Evolutionary conservation across 64 coral and sea anemone species (phyloP), one percentile per base, ranked within the genome.

Genomic region (Acropora tenuis): DNA sequence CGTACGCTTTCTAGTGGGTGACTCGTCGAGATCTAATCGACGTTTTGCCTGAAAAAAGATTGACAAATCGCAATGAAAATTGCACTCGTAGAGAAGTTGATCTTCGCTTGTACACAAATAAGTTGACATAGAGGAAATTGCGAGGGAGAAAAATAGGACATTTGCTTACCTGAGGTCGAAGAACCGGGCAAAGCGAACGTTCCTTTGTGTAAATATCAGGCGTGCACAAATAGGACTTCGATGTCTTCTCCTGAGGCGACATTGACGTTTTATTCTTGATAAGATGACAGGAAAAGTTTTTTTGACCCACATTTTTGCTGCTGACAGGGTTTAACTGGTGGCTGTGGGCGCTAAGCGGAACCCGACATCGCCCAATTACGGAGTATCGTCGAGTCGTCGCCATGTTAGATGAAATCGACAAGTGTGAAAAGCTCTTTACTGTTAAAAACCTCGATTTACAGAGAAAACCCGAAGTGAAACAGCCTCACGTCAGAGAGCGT

Each of bases 1-100:
- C 15, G 17, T n/a, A 3, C 50, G 74, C 12, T 8, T 13, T 61
- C 20, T 8, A 44, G 44, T 78, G 12, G 91, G 83, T 41, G 91
- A 93, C 77, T 93, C 83, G 78, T 93, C 91, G 5, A 93, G 91
- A 63, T 93, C 91, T 10, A 93, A 84, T 69, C 83, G 60, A 18
- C 91, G 48, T 87, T 93, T 93, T 2, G 67, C 91, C 91, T 93
- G 48, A 92, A 30, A 78, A 53, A 87, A 16, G 18, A 81, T 40
- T 81, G 10, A 87, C 53, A 15, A 69, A 86, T 40, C 20, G 45
- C 18, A 47, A 49, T 78, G 12, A n/a, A 78, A 52, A 78, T 5
- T 8, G 15, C 15, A 18, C 2, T n/a, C 5, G 7, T 57, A 41
- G 48, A 16, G 7, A 55, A 10, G 5, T 55, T 7, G 5, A 7